These are phyloP conservation scores for Cygnus buccinator DNA, from an alignment of 2,113 vertebrate species.

Conservation along the genomic window DNA sequence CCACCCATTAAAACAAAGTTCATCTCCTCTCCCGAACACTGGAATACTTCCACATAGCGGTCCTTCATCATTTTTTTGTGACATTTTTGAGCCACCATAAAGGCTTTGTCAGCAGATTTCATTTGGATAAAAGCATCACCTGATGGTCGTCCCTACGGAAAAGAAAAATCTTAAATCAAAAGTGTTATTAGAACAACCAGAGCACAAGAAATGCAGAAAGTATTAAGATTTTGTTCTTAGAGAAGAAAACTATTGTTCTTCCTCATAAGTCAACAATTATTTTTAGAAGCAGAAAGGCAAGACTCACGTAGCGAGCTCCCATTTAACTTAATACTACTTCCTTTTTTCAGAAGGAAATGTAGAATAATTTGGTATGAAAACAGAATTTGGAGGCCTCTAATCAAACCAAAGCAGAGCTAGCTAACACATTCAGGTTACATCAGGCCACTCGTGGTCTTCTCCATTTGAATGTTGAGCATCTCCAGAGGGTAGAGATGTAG, in stretches of 20 bases:
- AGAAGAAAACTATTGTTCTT: neutral
- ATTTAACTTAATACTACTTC: neutral
- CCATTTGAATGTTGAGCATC: neutral
- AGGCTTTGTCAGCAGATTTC: constrained; percentile 91
- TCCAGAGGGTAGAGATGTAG: neutral
- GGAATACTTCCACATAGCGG: constrained; percentile 96
- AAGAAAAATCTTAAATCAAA: neutral
- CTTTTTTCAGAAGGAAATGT: neutral
- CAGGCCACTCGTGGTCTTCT: neutral
- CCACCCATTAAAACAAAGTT: constrained; percentile 98
- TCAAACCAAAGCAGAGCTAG: neutral
- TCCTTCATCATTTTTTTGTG: constrained; percentile 99
- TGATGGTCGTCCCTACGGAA: constrained; percentile 89
- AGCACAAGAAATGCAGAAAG: neutral
- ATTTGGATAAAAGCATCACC: constrained; percentile 98
- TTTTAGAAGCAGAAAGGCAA: neutral
- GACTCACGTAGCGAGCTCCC: neutral
- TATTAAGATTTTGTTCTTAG: neutral
- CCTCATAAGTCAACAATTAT: neutral
- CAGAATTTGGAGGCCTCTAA: neutral
- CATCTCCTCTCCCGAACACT: constrained; percentile 98
- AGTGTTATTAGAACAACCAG: neutral
- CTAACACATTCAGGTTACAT: neutral
- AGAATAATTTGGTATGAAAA: neutral
- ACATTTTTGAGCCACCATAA: constrained; percentile 92